A percentile compares a stretch with the other conserved stretches of the same genome.
Evolutionary conservation across 2,113 vertebrate species (phyloP).

Genomic region (Bambusicola thoracicus): DNA sequence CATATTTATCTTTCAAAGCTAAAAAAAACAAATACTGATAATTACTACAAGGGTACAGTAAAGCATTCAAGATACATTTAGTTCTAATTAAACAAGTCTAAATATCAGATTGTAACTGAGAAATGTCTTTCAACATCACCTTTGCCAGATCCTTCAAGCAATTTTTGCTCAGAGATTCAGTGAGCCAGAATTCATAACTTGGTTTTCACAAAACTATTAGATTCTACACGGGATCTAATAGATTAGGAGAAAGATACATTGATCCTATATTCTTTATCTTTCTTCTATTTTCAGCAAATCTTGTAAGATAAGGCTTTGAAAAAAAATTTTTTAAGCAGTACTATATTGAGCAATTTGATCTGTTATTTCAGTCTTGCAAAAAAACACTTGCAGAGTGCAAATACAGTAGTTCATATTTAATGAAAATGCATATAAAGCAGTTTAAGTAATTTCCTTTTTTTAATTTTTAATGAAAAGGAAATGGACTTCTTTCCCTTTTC

Average conservation of each 20-base stretch:
- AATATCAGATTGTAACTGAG: not conserved
- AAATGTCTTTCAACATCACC: not conserved
- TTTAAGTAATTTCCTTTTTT: not conserved
- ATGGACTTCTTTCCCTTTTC: constrained; percentile 49
- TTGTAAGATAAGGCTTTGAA: not conserved
- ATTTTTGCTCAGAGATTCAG: not conserved
- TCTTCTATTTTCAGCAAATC: not conserved
- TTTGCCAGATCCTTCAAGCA: not conserved
- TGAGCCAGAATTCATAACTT: not conserved
- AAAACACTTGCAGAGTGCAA: not conserved
- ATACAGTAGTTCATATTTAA: constrained; percentile 10
- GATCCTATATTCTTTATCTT: not conserved
- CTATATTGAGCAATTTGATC: constrained; percentile 29
- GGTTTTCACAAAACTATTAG: not conserved
- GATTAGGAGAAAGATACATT: not conserved
- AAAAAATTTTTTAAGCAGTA: no score
- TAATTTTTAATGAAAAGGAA: constrained; percentile 44
- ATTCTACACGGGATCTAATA: no score
- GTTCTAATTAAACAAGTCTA: not conserved
- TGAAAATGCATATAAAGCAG: constrained; percentile 51
- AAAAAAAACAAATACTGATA: not conserved
- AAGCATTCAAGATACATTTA: not conserved
- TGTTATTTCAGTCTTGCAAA: constrained; percentile 10
- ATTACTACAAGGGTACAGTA: not conserved
- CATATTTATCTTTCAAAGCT: not conserved